phyloP scores from a whole-genome alignment of 1,140 invertebrate species.

The Nebria ingens region DNA sequence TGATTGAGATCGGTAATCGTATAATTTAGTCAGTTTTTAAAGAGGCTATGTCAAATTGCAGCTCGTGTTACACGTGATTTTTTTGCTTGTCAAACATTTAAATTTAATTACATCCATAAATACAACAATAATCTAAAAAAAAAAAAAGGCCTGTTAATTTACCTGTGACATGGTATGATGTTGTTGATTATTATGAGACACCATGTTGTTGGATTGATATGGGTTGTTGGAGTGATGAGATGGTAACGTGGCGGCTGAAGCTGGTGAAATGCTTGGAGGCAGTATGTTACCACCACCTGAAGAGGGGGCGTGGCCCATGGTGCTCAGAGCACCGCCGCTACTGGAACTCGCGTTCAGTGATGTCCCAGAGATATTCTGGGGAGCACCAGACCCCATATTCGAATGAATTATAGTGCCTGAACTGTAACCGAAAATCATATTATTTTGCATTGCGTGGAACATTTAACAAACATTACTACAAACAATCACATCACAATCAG shows the following conservation, averaged over 20 bases:
- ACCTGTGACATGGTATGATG: conserved; percentile 4
- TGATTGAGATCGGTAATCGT: too few relatives aligned
- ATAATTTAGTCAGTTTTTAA: too few relatives aligned
- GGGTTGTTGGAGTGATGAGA: background rate
- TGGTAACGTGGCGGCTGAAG: background rate
- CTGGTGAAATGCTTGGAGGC: background rate
- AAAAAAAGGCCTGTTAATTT: too few relatives aligned
- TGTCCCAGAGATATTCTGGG: background rate
- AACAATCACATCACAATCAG: background rate
- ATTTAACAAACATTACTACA: conserved; percentile 7
- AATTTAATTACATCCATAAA: too few relatives aligned
- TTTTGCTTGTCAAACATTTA: too few relatives aligned
- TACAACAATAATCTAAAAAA: too few relatives aligned
- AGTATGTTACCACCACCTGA: background rate
- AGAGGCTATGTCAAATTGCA: too few relatives aligned
- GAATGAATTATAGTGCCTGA: conserved; percentile 35
- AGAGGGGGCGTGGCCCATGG: background rate
- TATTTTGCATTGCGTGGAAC: too few relatives aligned
- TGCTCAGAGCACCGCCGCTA: background rate
- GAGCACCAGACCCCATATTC: background rate
- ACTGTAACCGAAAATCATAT: too few relatives aligned
- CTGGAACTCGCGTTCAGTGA: background rate
- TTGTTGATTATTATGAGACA: background rate
- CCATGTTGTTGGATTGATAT: background rate
- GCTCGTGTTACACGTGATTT: too few relatives aligned